Evolutionary conservation across 1,140 invertebrate genomes (phyloP), one percentile per base, ranked within the genome.

Genomic region (Neomicropteryx cornuta): DNA sequence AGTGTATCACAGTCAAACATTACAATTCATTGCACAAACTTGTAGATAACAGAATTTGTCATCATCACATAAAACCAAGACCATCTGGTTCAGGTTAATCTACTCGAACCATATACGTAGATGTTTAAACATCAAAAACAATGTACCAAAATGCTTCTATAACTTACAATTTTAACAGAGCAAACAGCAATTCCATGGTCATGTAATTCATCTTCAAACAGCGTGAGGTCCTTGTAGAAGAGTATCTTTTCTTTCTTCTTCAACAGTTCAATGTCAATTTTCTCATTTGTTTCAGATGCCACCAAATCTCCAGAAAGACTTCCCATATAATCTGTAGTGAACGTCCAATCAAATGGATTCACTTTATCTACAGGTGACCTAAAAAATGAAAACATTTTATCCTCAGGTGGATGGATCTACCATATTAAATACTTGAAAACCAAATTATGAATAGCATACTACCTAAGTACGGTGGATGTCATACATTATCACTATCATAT

Each of bases 121-220:
- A n/a, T n/a, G n/a, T n/a, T n/a, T n/a, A n/a, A n/a, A n/a, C n/a
- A n/a, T n/a, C n/a, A n/a, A n/a, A n/a, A n/a, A n/a, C n/a, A n/a
- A n/a, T n/a, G n/a, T n/a, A n/a, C n/a, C n/a, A n/a, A n/a, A n/a
- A n/a, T n/a, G n/a, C n/a, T n/a, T n/a, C n/a, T n/a, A n/a, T n/a
- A 40, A 71, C 81, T 82, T 74, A 95, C 91, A 68, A 97, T 92
- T 81, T 97, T 96, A 0, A 94, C 87, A 47, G 81, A 86, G 46
- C 81, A 75, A 33, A 83, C 77, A 0, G 94, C 89, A 36, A 90
- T 83, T 16, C 96, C 96, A 73, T 98, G 91, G 70, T 99, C 96
- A 56, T 97, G 93, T 32, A 99, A 65, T 66, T 99, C 96, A 72
- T 99, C 96, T 70, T 99, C 96, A 71, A 89, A 99, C 2, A 99